Base-by-base conservation (phyloP, 1,140 invertebrate genomes). In the Orius insidiosus region DNA sequence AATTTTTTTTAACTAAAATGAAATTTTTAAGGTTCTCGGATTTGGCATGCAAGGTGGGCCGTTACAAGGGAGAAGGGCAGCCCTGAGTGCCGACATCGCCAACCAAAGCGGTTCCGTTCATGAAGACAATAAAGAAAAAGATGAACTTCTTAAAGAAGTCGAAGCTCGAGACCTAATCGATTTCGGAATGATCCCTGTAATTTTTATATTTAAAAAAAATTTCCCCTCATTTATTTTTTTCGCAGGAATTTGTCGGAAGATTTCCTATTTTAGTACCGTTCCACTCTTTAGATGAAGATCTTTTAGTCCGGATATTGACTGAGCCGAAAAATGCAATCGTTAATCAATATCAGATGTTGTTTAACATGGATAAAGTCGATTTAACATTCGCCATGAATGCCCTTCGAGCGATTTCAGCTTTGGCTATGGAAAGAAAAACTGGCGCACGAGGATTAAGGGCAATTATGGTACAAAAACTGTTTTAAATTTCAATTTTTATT, bases 41-140 rank as follows among this genome's bases (percentile, higher is more conserved):
- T 97, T 97, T 68, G 89, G 89, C 46, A 79, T 84, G 46, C 78
- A 80, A 46, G 68, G 75, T 40, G 64, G 72, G 15, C 70, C 69
- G 45, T 74, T 74, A 41, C 71, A 72, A 11, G 85, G 90, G 4
- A 70, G 88, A 53, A 68, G 93, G 59, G 87, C 88, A 18, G 86
- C 86, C 7, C 72, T 76, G 45, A 66, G 77, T 35, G 76, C 75
- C 1, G 79, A 80, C 55, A 61, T 76, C 18, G 73, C 73, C 1
- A 70, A 77, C 52, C 57, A 78, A 54, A 62, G 68, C 15, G 61
- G 68, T 50, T 65, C 66, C 33, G 75, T 72, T 13, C 69, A 69
- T 53, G 75, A 76, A 52, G 80, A 84, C 61, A 76, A 76, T 57
- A 35, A 77, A 52, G 84, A 90, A 62, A 76, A 19, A 10, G 30